phyloP scores from a whole-genome alignment of 2,113 vertebrate genomes.

The Seriola aureovittata region DNA sequence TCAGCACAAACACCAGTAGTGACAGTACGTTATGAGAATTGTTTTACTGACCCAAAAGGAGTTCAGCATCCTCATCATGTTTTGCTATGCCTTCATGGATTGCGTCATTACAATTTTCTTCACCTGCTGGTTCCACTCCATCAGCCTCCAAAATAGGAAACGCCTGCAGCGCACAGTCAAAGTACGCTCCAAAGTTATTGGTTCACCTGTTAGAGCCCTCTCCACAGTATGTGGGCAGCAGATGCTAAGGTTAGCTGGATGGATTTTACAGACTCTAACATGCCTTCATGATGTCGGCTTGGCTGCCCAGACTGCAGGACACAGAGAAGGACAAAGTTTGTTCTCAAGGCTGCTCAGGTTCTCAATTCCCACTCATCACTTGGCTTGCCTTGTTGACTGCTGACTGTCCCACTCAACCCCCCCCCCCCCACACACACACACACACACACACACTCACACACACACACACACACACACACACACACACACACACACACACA shows the following conservation, averaged over 20 bases:
- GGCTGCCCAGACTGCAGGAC: no score
- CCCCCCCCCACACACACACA: no score
- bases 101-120: not conserved
- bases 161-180: not conserved
- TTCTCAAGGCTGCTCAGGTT: no score
- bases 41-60: not conserved
- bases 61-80: not conserved
- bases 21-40: not conserved
- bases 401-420: no score
- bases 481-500: no score
- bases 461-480: no score
- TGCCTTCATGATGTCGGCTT: no score
- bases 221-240: not conserved
- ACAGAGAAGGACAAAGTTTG: no score
- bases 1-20: not conserved
- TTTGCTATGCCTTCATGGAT: not conserved
- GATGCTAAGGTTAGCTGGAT: not conserved
- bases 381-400: not conserved
- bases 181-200: not conserved
- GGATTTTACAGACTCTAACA: not conserved
- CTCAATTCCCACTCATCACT: no score
- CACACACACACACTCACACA: no score
- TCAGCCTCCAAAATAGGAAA: constrained; percentile 6
- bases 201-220: not conserved
- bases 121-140: not conserved